Conservation (phyloP, 2,797 vertebrate species). For the Taenioides sp. region DNA sequence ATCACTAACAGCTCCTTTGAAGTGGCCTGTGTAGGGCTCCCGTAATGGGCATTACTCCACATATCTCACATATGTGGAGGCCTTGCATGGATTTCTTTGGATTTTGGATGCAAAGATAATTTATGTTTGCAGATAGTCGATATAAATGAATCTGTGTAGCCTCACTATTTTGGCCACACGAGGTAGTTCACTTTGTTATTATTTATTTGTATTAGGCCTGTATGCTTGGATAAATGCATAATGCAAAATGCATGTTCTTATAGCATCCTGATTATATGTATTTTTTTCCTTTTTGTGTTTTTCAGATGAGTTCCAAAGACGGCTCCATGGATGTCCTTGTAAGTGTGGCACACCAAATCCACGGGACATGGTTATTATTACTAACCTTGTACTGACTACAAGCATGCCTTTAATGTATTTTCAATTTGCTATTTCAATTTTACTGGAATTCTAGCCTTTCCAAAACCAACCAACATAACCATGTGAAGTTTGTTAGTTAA, state of each 20-base stretch:
- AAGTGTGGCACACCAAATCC: slow-evolving; percentile 45
- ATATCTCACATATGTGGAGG: slow-evolving; percentile 6
- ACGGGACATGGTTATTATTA: slow-evolving; percentile 13
- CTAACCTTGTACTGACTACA: neutral
- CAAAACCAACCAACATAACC: neutral
- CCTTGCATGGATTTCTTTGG: neutral
- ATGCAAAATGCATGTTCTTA: neutral
- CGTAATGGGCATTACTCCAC: neutral
- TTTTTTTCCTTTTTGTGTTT: slow-evolving; percentile 23
- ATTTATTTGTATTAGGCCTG: neutral
- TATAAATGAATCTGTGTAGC: neutral
- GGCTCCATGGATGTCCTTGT: slow-evolving; percentile 48
- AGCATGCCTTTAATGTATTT: neutral
- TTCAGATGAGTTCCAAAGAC: slow-evolving; percentile 43
- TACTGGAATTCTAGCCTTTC: neutral
- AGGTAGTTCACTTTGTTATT: neutral
- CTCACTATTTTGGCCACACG: too few relatives aligned
- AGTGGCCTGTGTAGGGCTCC: neutral
- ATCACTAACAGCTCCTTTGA: neutral
- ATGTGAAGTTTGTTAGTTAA: neutral
- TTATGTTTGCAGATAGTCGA: slow-evolving; percentile 5
- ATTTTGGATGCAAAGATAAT: slow-evolving; percentile 4
- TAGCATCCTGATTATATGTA: slow-evolving; percentile 26
- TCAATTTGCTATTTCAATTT: neutral
- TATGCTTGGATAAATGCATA: neutral